These are phyloP conservation scores for Aldrovandia affinis DNA, from an alignment of 2,797 vertebrate species.

Conservation along the genomic window DNA sequence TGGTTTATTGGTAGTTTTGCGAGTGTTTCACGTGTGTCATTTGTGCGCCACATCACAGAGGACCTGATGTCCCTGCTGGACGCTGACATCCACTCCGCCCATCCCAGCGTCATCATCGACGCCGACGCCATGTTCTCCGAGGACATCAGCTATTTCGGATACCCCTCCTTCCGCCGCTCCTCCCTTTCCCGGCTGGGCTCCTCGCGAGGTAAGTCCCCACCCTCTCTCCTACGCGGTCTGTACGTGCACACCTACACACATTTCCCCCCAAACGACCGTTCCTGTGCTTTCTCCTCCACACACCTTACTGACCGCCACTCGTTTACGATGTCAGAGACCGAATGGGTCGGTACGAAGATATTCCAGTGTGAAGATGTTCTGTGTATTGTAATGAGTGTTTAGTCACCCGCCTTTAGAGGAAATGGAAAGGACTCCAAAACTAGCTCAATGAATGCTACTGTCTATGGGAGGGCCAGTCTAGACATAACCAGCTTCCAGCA, in stretches of 20 bases:
- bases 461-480: not conserved
- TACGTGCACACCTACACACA: not conserved
- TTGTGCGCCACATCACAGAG: conserved; percentile 76
- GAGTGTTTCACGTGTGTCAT: not conserved
- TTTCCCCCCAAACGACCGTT: not conserved
- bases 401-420: not conserved
- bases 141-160: conserved; percentile 99
- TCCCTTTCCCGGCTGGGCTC: conserved; percentile 98
- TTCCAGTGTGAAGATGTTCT: not conserved
- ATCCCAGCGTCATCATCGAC: conserved; percentile 99
- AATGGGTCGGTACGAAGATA: no score
- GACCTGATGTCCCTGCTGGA: conserved; percentile 99
- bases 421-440: not conserved
- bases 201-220: conserved; percentile 91
- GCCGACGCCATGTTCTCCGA: conserved; percentile 99
- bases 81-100: conserved; percentile 99
- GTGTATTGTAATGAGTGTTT: not conserved
- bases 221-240: conserved; percentile 36
- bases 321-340: not conserved
- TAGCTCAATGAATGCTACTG: not conserved
- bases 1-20: no score
- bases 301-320: not conserved
- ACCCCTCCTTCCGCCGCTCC: conserved; percentile 97
- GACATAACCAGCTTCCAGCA: not conserved
- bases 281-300: not conserved